Base-by-base conservation (phyloP, 2,888 invertebrate species). In the Alviniconcha strummeri region DNA sequence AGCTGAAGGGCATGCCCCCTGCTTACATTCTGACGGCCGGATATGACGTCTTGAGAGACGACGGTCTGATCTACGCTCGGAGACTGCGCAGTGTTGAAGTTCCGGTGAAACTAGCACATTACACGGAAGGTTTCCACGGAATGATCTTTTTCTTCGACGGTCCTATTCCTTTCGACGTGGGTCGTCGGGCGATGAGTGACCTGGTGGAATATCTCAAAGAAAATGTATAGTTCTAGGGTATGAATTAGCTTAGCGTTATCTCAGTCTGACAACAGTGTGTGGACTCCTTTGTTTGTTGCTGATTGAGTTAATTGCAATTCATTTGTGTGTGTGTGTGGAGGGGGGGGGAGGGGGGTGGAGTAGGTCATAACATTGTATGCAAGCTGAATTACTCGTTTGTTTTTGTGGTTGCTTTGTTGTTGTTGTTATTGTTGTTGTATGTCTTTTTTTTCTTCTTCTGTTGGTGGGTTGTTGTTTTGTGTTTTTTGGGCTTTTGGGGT, bases 21-120 rank as follows among this genome's bases (percentile, higher is more conserved):
- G 64, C 81, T n/a, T 92, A 92, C 82, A 88, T 94, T 52, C 84
- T 92, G 56, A 93, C 94, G 0, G 92, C 92, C 76, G 91, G 94
- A 85, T 93, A 91, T 87, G 94, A 94, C 87, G 90, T 93, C 4
- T 87, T 94, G 9, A 87, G 94, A 7, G 94, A 94, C 83, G 94
- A 94, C 80, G 92, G 92, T 6, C 76, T 92, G 8, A 90, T 94
- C 82, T 94, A 94, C 85, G 92, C 90, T 9, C 87, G 91, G 83
- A 84, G 93, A 78, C 86, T 93, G 83, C 86, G 89, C 81, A 88
- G 86, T 36, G 89, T 88, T 9, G 91, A 91, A 3, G 92, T 92
- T n/a, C 87, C 88, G 17, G 92, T 91, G 0, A 88, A 89, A 7
- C 86, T 88, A 15, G 88, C 90, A 15, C 90, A 91, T 81, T 89